A percentile compares a stretch with the other conserved stretches of the same genome.
phyloP scores from a whole-genome alignment of 2,113 vertebrate species.

The Bubo scandiacus region DNA sequence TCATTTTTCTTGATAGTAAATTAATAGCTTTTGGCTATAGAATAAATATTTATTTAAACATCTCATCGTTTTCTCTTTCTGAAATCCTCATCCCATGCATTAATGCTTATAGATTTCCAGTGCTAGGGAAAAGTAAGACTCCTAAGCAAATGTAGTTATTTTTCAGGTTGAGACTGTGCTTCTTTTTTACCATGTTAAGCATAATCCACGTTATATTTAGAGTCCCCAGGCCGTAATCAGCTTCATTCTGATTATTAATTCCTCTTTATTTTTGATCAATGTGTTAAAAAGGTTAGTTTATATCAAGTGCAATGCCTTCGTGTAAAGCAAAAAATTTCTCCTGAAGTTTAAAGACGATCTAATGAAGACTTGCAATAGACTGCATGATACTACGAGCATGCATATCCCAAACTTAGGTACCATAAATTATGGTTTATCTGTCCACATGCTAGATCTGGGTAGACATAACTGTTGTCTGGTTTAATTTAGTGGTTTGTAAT shows the following conservation, averaged over 20 bases:
- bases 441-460: not conserved
- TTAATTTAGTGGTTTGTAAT: not conserved
- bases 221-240: not conserved
- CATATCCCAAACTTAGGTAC: not conserved
- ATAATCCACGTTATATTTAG: not conserved
- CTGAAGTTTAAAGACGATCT: not conserved
- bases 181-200: not conserved
- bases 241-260: not conserved
- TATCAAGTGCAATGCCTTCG: not conserved
- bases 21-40: not conserved
- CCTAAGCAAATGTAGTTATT: not conserved
- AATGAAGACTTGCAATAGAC: not conserved
- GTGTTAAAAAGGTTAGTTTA: not conserved
- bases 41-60: not conserved
- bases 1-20: not conserved
- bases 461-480: not conserved
- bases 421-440: not conserved
- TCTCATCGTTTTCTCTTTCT: not conserved
- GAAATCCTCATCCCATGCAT: not conserved
- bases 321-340: not conserved
- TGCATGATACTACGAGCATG: not conserved
- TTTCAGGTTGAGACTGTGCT: not conserved
- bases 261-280: not conserved
- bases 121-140: not conserved
- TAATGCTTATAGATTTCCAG: not conserved